Evolutionary conservation across 2,888 invertebrate species (phyloP), one percentile per base, ranked within the genome.

Genomic region (Cremastinae sp.): DNA sequence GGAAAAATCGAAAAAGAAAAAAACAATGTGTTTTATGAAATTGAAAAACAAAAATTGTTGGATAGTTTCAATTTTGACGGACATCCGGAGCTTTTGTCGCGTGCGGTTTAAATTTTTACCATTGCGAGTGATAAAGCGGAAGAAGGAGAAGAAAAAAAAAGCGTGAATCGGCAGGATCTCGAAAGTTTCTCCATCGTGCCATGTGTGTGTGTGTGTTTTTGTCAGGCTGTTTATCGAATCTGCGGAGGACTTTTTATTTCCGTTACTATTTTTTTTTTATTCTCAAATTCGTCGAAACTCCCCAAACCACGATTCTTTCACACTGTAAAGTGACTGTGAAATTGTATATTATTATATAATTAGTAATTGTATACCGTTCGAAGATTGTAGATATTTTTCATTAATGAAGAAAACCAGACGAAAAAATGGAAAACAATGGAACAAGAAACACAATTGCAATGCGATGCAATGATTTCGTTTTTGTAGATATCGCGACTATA

Each of bases 401-500:
- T 87, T 83, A 84, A 84, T 85, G 84, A 84, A 86, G 82, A 84
- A 83, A 81, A 83, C 83, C 81, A 76, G 81, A 79, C 72, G 82
- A 80, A 83, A 85, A 49, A 68, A 64, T 47, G 41, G 59, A 74
- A 36, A 76, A 58, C 75, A 53, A 68, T 51, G 56, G 74, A 80
- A 79, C 78, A 82, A 82, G 78, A 82, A 65, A 78, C 58, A 69
- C 75, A 78, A 84, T 88, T 87, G 86, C 86, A 84, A 85, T 80
- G 84, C 85, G 86, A 89, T 89, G 88, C 88, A 89, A 88, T 87
- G 84, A 84, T 88, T 88, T 83, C 86, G 53, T 62, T 88, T 89
- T 88, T 90, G 90, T 90, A 90, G 90, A 90, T 90, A 90, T 82
- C 76, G 72, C 80, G 72, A 75, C 41, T 79, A 78, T 77, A 70